phyloP scores from a whole-genome alignment of 2,797 vertebrate genomes.

The Periparus ater region DNA sequence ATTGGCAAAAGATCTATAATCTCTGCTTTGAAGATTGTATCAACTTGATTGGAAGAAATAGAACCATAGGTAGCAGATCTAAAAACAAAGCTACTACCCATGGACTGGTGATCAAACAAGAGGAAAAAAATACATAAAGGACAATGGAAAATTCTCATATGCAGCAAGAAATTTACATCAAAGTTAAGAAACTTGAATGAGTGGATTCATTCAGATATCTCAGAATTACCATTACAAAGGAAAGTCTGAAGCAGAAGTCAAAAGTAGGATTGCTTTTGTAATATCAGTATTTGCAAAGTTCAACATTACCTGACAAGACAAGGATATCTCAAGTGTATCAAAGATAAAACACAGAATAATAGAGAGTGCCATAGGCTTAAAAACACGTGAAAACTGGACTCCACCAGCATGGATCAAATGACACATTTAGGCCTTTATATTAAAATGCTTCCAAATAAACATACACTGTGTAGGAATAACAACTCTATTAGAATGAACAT shows the following conservation, averaged over 20 bases:
- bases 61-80: not conserved
- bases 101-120: not conserved
- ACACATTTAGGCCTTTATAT: not conserved
- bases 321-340: not conserved
- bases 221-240: slow-evolving; percentile 41
- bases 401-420: not conserved
- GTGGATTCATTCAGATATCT: slow-evolving; percentile 12
- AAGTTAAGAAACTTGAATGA: slow-evolving; percentile 27
- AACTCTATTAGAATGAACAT: not conserved
- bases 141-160: not conserved
- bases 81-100: not conserved
- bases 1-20: not conserved
- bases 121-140: not conserved
- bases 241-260: slow-evolving; percentile 25
- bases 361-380: not conserved
- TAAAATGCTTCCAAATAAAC: not conserved
- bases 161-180: slow-evolving; percentile 29
- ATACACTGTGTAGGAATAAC: not conserved
- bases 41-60: not conserved
- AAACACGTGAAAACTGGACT: not conserved
- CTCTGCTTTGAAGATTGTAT: not conserved
- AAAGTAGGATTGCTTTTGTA: slow-evolving; percentile 13
- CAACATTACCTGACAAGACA: not conserved
- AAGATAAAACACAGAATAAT: not conserved
- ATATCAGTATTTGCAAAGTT: slow-evolving; percentile 10